Evolutionary conservation across 2,113 vertebrate genomes (phyloP).

Genomic region (Melanerpes formicivorus): DNA sequence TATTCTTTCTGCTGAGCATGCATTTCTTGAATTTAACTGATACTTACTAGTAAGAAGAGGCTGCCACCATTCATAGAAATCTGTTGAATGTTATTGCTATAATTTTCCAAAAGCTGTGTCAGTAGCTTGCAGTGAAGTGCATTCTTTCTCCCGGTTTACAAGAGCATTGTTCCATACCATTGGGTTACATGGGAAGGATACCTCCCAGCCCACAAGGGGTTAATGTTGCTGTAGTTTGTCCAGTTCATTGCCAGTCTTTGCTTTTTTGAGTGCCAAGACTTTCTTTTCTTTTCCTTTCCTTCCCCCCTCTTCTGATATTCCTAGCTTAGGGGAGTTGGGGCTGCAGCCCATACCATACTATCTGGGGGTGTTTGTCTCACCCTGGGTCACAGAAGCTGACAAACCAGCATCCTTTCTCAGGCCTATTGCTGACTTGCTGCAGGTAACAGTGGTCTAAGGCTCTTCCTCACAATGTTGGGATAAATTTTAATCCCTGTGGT

Average conservation of each 20-base stretch:
- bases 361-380: not conserved
- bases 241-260: not conserved
- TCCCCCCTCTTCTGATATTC: not conserved
- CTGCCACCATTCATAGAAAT: not conserved
- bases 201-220: not conserved
- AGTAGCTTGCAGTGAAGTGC: not conserved
- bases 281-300: not conserved
- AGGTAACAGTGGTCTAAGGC: not conserved
- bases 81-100: not conserved
- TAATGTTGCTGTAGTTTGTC: not conserved
- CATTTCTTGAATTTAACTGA: not conserved
- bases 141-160: not conserved
- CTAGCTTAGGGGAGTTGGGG: not conserved
- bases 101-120: not conserved
- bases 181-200: not conserved
- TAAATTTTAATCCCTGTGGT: not conserved
- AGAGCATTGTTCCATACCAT: not conserved
- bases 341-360: not conserved
- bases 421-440: not conserved
- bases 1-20: not conserved
- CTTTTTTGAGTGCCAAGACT: not conserved
- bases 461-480: not conserved
- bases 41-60: not conserved
- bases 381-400: not conserved
- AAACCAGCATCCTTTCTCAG: not conserved